A percentile compares a stretch with the other conserved stretches of the same genome.
These are phyloP conservation scores for Litocranius walleri DNA, from an alignment of 2,113 vertebrate species.

Conservation along the genomic window DNA sequence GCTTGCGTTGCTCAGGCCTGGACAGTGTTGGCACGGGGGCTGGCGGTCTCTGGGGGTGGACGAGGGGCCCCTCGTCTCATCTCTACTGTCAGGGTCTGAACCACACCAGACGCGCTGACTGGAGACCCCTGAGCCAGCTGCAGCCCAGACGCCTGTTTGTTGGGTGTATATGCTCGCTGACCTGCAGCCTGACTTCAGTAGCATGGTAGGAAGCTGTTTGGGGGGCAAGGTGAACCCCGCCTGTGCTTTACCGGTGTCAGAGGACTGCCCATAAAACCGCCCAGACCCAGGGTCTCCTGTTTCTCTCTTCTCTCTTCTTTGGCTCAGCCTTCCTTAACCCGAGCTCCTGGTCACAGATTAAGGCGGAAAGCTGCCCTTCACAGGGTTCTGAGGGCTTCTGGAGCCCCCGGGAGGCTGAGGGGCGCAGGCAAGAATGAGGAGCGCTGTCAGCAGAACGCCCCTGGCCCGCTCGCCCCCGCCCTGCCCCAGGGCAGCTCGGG, in stretches of 20 bases:
- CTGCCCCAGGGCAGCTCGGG: background rate
- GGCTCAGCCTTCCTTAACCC: background rate
- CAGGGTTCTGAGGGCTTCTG: background rate
- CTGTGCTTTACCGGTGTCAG: background rate
- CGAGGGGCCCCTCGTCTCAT: background rate
- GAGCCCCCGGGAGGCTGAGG: background rate
- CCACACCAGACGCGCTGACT: background rate
- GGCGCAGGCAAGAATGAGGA: background rate
- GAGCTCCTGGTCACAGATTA: background rate
- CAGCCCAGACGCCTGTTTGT: background rate
- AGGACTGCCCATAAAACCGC: background rate
- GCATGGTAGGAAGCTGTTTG: fast-evolving
- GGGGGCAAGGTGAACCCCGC: background rate
- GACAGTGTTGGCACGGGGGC: fast-evolving
- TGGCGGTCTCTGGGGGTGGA: background rate
- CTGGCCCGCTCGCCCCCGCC: fast-evolving
- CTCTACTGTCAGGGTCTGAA: background rate
- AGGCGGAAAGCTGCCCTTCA: background rate
- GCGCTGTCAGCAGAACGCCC: background rate
- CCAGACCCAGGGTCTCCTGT: background rate
- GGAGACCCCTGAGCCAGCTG: background rate
- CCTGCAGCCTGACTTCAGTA: background rate
- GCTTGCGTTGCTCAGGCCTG: background rate
- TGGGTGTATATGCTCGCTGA: fast-evolving
- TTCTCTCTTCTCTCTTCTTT: background rate